Evolutionary conservation across 2,888 invertebrate genomes (phyloP), one percentile per base, ranked within the genome.

Genomic region (Dysmachus trigonus): DNA sequence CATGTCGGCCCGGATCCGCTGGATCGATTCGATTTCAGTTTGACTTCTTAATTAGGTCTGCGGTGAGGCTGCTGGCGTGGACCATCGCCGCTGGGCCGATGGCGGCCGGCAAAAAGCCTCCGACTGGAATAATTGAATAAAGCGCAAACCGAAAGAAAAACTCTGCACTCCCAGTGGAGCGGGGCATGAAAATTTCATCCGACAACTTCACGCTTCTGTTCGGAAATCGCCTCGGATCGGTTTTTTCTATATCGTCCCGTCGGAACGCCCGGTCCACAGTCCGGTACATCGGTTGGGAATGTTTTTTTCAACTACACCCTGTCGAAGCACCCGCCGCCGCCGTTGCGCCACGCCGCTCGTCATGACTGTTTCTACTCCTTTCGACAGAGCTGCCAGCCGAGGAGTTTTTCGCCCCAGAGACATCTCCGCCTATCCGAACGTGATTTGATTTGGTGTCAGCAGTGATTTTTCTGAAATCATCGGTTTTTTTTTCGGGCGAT

Each of bases 191-290:
- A 85, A 51, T 51, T 74, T 85, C 22, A 85, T 85, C 85, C 74
- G 74, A 85, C 85, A 85, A 74, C 85, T 85, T 85, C 85, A 85
- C 85, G 85, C 85, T 85, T 85, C 85, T 85, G 85, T 85, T 73
- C 73, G 38, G 73, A 73, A 72, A 74, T 51, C 73, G 47, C 35
- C 33, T 47, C 73, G 73, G 72, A 47, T 84, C 8, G 31, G 35
- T 73, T 84, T 84, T 84, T 83, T 22, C 30, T 30, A n/a, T 4
- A 2, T 41, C 27, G 31, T 18, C 79, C 30, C 47, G n/a, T 15
- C n/a, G n/a, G 47, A 47, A 6, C 47, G 47, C 30, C 30, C 27
- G 13, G 22, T 79, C 27, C 47, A 18, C 30, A 47, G 47, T 8
- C 4, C 6, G n/a, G 15, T 73, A n/a, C 35, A n/a, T 73, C 33